phyloP scores from a whole-genome alignment of 2,888 invertebrate species.

The Conistra vaccinii region DNA sequence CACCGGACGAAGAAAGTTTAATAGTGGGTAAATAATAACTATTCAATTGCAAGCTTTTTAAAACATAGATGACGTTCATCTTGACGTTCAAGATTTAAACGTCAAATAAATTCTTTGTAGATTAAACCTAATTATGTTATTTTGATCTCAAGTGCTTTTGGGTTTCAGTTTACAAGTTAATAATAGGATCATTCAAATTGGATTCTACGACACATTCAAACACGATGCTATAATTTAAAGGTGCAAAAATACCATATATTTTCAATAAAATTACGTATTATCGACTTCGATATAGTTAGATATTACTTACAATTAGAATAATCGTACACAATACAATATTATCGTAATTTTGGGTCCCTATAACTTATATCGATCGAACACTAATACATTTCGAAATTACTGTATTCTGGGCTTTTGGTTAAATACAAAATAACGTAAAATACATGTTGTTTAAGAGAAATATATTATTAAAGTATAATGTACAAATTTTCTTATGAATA shows the following conservation, averaged over 20 bases:
- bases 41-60: neutral
- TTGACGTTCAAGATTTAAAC: neutral
- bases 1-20: neutral
- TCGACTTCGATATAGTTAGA: slow-evolving; percentile 41
- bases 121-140: neutral
- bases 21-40: neutral
- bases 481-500: slow-evolving; percentile 62
- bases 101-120: neutral
- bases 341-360: slow-evolving; percentile 67
- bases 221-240: slow-evolving; percentile 37
- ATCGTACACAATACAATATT: slow-evolving; percentile 58
- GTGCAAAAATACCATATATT: slow-evolving; percentile 60
- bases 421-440: slow-evolving; percentile 55
- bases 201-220: slow-evolving; percentile 36
- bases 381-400: slow-evolving; percentile 47
- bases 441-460: slow-evolving; percentile 34
- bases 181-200: slow-evolving; percentile 27
- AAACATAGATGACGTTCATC: too few species aligned
- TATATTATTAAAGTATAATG: slow-evolving; percentile 63
- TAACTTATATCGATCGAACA: slow-evolving; percentile 56
- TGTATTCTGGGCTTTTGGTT: slow-evolving; percentile 43
- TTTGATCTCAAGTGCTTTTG: slow-evolving; percentile 8
- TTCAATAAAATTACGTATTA: slow-evolving; percentile 58
- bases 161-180: neutral
- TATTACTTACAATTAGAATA: slow-evolving; percentile 29